These are phyloP conservation scores for Drosophila quinaria DNA, from an alignment of 2,888 invertebrate genomes.

Conservation along the genomic window DNA sequence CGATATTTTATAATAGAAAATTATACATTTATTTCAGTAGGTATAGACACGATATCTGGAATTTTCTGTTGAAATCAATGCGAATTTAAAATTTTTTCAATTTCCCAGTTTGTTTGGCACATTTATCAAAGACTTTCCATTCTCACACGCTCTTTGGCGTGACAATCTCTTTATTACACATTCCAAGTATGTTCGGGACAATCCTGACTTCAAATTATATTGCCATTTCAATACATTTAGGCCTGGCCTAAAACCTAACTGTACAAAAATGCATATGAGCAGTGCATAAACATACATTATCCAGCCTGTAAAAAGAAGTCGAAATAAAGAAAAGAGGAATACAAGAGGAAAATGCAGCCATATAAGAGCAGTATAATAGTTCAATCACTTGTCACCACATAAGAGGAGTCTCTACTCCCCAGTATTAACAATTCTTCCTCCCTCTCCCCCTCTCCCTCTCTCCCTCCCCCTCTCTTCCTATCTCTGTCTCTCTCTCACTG, in stretches of 20 bases:
- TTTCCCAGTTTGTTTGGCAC: not conserved
- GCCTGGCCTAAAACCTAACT: conserved; percentile 54
- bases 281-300: conserved; percentile 59
- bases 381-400: conserved; percentile 75
- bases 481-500: not conserved
- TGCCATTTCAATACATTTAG: conserved; percentile 31
- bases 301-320: conserved; percentile 2
- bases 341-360: conserved; percentile 40
- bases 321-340: not conserved
- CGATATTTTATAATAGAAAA: no score
- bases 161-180: conserved; percentile 12
- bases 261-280: conserved; percentile 72
- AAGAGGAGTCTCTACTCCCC: conserved; percentile 23
- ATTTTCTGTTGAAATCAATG: not conserved
- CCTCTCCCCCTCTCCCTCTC: not conserved
- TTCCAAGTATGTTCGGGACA: conserved; percentile 21
- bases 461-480: not conserved
- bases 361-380: conserved; percentile 69
- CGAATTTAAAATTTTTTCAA: not conserved
- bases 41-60: no score
- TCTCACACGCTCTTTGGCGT: conserved; percentile 34
- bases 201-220: conserved; percentile 39
- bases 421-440: not conserved
- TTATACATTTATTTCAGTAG: no score
- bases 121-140: conserved; percentile 22